Evolutionary conservation across 1,140 invertebrate species (phyloP).

Genomic region (Campoletis sonorensis): DNA sequence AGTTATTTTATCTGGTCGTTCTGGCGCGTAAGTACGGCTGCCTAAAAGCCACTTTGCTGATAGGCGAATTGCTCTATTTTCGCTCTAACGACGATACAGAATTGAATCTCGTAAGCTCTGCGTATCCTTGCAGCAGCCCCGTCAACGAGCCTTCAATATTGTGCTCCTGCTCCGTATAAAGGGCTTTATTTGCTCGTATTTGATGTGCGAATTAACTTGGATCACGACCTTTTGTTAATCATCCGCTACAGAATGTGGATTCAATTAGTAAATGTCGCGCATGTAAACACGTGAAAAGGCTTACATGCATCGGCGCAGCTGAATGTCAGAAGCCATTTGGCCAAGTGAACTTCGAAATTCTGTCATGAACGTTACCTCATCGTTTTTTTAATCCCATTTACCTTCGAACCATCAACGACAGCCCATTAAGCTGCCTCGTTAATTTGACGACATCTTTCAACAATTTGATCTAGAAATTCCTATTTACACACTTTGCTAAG

Average conservation of each 20-base stretch:
- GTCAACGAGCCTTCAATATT: background rate
- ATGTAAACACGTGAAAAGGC: background rate
- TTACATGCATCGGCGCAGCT: background rate
- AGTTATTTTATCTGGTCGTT: conserved; percentile 32
- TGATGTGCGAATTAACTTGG: background rate
- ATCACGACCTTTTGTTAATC: background rate
- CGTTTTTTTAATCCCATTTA: background rate
- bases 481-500: too few species aligned
- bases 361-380: background rate
- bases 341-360: background rate
- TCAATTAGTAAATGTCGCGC: background rate
- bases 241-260: background rate
- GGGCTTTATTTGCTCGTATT: background rate
- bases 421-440: background rate
- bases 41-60: conserved; percentile 46
- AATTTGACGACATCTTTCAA: too few species aligned
- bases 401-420: background rate
- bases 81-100: background rate
- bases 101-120: background rate
- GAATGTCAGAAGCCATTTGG: background rate
- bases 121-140: background rate
- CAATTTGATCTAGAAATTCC: too few species aligned
- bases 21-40: conserved; percentile 34
- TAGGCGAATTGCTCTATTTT: conserved; percentile 45
- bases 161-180: background rate